These are phyloP conservation scores for Drosophila cognata DNA, from an alignment of 2,888 invertebrate species.

Conservation along the genomic window DNA sequence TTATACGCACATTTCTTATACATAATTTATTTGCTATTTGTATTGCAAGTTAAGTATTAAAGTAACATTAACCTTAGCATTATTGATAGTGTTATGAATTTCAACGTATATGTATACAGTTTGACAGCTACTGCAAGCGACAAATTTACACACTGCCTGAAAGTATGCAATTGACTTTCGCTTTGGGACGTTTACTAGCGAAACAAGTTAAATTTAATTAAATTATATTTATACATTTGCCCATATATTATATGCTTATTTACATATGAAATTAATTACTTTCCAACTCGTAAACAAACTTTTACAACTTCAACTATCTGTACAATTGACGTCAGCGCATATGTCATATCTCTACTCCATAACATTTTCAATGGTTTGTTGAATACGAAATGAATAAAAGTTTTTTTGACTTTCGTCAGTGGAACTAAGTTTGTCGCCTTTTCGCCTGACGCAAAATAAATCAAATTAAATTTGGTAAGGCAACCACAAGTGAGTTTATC, in stretches of 20 bases:
- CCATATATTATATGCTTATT: background rate
- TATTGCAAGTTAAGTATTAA: background rate
- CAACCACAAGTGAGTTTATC: constrained; percentile 32
- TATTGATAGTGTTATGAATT: fast-evolving
- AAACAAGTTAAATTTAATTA: background rate
- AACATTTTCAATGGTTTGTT: background rate
- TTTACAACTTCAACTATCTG: background rate
- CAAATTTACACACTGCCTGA: background rate
- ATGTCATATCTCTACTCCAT: constrained; percentile 1
- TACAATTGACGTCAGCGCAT: constrained; percentile 19
- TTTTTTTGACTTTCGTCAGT: constrained; percentile 16
- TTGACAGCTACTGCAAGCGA: background rate
- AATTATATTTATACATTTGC: background rate
- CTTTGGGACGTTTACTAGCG: fast-evolving
- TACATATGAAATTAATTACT: background rate
- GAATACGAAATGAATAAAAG: constrained; percentile 21
- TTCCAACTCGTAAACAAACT: background rate
- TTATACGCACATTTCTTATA: background rate
- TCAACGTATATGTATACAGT: background rate
- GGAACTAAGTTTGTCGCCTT: constrained; percentile 23
- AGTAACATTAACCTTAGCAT: background rate
- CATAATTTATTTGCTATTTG: fast-evolving
- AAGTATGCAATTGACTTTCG: constrained; percentile 24
- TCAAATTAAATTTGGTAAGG: constrained; percentile 57
- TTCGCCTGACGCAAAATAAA: constrained; percentile 50